Conservation (phyloP, 53 echinoderm and acorn worm species). For the Echinarachnius parma region DNA sequence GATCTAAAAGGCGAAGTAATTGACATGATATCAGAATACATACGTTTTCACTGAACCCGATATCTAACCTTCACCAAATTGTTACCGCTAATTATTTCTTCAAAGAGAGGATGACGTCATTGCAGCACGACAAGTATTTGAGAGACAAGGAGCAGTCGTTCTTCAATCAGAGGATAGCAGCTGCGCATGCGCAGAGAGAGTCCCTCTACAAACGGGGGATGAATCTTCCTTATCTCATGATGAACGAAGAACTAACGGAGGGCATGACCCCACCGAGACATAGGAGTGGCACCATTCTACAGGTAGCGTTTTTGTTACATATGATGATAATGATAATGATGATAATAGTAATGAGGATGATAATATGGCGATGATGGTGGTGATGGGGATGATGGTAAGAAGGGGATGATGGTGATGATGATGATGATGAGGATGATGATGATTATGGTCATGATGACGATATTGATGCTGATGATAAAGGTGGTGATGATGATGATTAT, state of each 20-base stretch:
- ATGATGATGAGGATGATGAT: neutral
- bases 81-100: too few species aligned
- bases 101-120: too few species aligned
- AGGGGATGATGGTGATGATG: neutral
- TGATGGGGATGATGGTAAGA: neutral
- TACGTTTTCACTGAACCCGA: too few species aligned
- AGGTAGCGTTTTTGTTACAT: neutral
- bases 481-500: constrained; percentile 5
- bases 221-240: constrained; percentile 54
- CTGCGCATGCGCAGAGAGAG: constrained; percentile 37
- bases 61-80: too few species aligned
- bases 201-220: constrained; percentile 50
- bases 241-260: constrained; percentile 33
- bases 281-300: constrained; percentile 19
- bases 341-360: too few species aligned
- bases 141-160: constrained; percentile 26
- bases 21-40: too few species aligned
- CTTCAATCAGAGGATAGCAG: constrained; percentile 13
- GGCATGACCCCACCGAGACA: neutral
- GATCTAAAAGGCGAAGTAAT: too few species aligned
- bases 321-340: neutral
- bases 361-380: too few species aligned
- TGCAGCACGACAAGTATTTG: too few species aligned
- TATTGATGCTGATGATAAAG: constrained; percentile 37
- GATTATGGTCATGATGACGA: constrained; percentile 21